Percentiles rank a stretch among this genome's conserved stretches.
phyloP scores from a whole-genome alignment of 2,797 vertebrate species.

The Anguilla marmorata region DNA sequence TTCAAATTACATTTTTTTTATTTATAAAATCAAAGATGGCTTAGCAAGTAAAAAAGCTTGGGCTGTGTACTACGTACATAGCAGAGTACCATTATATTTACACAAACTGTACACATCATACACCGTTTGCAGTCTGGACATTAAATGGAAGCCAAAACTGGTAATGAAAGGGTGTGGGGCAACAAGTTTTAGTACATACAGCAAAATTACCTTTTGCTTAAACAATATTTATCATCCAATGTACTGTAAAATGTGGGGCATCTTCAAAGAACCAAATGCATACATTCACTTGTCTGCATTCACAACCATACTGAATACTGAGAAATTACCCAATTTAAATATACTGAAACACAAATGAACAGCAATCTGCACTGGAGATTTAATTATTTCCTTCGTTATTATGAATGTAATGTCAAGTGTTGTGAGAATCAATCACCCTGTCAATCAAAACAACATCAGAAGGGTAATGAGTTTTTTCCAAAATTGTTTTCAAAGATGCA shows the following conservation, averaged over 20 bases:
- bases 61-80: conserved; percentile 18
- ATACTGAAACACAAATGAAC: neutral
- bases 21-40: conserved; percentile 16
- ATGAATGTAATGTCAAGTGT: neutral
- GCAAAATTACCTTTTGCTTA: neutral
- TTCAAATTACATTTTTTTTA: conserved; percentile 15
- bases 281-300: conserved; percentile 4
- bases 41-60: conserved; percentile 10
- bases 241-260: neutral
- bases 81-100: conserved; percentile 14
- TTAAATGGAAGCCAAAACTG: neutral
- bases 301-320: neutral
- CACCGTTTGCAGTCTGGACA: neutral
- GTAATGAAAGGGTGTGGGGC: neutral
- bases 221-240: neutral
- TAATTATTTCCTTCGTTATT: neutral
- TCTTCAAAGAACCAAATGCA: neutral
- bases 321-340: neutral
- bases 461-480: neutral
- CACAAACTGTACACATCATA: conserved; percentile 9
- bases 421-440: neutral
- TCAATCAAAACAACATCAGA: neutral
- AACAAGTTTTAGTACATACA: neutral
- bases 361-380: neutral
- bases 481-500: neutral